A percentile compares a stretch with the other conserved stretches of the same genome.
These are phyloP conservation scores for Labrus mixtus DNA, from an alignment of 2,113 vertebrate genomes.

Conservation along the genomic window DNA sequence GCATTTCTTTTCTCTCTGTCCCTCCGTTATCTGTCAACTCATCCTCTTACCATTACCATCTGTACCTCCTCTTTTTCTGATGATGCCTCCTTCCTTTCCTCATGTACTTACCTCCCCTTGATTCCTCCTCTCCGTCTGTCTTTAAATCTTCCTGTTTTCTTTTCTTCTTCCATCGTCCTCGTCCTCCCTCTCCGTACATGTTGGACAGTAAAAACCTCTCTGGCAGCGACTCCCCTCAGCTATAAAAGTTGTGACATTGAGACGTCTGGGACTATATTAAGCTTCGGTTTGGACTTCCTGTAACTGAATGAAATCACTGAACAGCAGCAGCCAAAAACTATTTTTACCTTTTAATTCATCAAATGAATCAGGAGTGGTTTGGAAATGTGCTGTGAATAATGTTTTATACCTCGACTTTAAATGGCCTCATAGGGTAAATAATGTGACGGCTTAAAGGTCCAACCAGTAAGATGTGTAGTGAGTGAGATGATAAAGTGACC, in stretches of 20 bases:
- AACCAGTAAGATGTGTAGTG: no score
- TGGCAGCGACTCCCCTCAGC: conserved; percentile 40
- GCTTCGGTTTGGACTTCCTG: conserved; percentile 59
- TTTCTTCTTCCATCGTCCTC: no score
- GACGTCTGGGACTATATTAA: conserved; percentile 60
- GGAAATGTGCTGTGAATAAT: conserved; percentile 8
- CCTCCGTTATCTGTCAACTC: no score
- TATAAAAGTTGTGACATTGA: conserved; percentile 65
- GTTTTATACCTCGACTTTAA: not conserved
- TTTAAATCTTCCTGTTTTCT: no score
- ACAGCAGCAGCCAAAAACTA: conserved; percentile 45
- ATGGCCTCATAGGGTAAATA: not conserved
- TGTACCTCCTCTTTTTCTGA: no score
- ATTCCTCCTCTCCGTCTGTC: no score
- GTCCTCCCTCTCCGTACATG: not conserved
- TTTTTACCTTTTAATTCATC: conserved; percentile 52
- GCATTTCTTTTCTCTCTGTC: no score
- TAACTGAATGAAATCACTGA: conserved; percentile 49
- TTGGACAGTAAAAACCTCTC: conserved; percentile 17
- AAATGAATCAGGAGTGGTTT: conserved; percentile 1
- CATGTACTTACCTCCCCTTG: no score
- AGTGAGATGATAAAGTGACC: no score
- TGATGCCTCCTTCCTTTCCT: no score
- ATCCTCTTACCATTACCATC: no score
- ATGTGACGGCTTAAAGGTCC: not conserved